Percentiles rank a stretch among this genome's conserved stretches.
These are phyloP conservation scores for Chrysomallon squamiferum DNA, from an alignment of 1,140 invertebrate species.

Conservation along the genomic window DNA sequence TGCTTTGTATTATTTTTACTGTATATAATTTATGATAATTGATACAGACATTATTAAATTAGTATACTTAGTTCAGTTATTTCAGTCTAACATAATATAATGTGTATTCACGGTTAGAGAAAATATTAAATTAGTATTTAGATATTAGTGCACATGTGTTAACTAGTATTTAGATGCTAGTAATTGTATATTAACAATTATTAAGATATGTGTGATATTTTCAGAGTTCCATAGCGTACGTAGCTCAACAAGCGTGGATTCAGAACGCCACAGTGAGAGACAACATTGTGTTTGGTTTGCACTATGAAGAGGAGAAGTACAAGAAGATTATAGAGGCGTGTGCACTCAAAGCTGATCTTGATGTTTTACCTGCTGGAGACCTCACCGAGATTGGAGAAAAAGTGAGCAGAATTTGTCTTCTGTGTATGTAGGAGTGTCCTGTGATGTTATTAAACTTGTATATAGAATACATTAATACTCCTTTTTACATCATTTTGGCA, in stretches of 20 bases:
- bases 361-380: conserved; percentile 73
- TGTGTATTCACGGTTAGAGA: too few species aligned
- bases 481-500: not conserved
- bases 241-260: conserved; percentile 85
- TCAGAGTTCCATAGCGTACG: conserved; percentile 71
- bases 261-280: conserved; percentile 79
- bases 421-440: conserved; percentile 73
- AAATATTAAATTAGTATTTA: too few species aligned
- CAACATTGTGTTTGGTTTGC: conserved; percentile 80
- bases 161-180: too few species aligned
- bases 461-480: conserved; percentile 64
- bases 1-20: too few species aligned
- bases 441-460: too few species aligned
- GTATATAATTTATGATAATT: too few species aligned
- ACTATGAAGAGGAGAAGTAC: conserved; percentile 62
- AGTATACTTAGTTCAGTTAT: too few species aligned
- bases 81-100: too few species aligned
- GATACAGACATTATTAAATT: too few species aligned
- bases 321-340: conserved; percentile 65
- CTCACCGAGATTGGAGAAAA: conserved; percentile 67
- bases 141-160: too few species aligned
- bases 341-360: conserved; percentile 73
- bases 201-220: too few species aligned
- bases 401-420: conserved; percentile 26
- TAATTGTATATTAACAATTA: too few species aligned